These are phyloP conservation scores for Coendou prehensilis DNA, from an alignment of 2,797 vertebrate species.

Conservation along the genomic window DNA sequence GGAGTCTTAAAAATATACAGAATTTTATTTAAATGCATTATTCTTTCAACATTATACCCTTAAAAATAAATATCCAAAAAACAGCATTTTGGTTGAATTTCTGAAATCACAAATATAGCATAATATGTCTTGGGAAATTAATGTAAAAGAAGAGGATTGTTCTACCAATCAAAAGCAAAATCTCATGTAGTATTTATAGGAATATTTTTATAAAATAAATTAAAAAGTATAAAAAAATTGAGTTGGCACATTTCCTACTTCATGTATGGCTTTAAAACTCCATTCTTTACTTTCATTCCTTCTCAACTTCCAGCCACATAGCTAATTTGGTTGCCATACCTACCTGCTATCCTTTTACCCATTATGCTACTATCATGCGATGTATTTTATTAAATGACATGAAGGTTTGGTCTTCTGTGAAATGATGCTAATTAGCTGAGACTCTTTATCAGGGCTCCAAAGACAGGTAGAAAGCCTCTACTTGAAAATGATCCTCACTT, in stretches of 20 bases:
- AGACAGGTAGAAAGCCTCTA: conserved; percentile 67
- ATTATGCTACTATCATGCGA: neutral
- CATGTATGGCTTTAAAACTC: neutral
- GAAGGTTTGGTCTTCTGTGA: conserved; percentile 58
- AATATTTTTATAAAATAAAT: neutral
- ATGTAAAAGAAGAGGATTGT: neutral
- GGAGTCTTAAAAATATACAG: neutral
- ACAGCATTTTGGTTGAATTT: conserved; percentile 35
- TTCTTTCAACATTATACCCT: conserved; percentile 1
- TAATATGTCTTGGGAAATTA: conserved; percentile 30
- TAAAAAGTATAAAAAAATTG: neutral
- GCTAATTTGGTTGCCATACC: neutral
- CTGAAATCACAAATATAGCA: neutral
- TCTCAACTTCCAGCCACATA: neutral
- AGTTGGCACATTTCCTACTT: neutral
- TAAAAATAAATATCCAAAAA: neutral
- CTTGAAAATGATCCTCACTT: conserved; percentile 75
- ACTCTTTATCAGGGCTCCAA: conserved; percentile 55
- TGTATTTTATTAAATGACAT: conserved; percentile 46
- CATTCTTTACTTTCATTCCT: neutral
- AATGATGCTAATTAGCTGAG: conserved; percentile 70
- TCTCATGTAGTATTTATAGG: neutral
- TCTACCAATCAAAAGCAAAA: neutral
- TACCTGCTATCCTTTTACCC: neutral
- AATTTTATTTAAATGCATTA: conserved; percentile 17